Evolutionary conservation across 2,797 vertebrate species (phyloP), one percentile per base, ranked within the genome.

Genomic region (Myotis daubentonii): DNA sequence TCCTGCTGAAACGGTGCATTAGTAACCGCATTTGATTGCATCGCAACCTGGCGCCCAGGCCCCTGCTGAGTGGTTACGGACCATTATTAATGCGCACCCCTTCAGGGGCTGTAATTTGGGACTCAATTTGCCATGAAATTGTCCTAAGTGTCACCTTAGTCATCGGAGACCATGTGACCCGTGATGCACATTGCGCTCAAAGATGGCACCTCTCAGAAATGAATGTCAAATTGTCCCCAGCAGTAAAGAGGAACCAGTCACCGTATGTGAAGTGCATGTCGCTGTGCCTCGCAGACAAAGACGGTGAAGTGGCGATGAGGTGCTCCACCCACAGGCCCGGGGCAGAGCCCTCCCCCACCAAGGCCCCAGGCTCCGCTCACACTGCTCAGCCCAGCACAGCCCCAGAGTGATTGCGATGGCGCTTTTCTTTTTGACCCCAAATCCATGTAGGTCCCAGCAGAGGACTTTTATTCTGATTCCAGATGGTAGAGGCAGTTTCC

Each of bases 41-140:
- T 12, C 8, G 19, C 33, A 91, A 92, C 94, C 72, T 8, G 12
- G 62, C 33, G 62, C 41, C 38, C 70, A 4, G 84, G 72, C 65
- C 74, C 97, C 95, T 66, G 74, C 89, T 49, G 88, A 5, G 75
- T 84, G 95, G 92, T 93, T 60, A 60, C 8, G 12, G 91, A 55
- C 82, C 87, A 70, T 96, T 93, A 92, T 93, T 92, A 96, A 96
- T 82, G 81, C 0, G 0, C 28, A 68, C 53, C 68, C 95, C 97
- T 93, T 76, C 33, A 4, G 95, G 97, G 95, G 53, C 95, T 97
- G 87, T 93, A 96, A 97, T 97, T 95, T 96, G 96, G 92, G 82
- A 97, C 80, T 97, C 93, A 96, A 97, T 97, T 95, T 97, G 94
- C 96, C 96, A 96, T 96, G 96, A 97, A 97, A 97, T 97, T 96